These are phyloP conservation scores for Ceyx margarethae DNA, from an alignment of 2,113 vertebrate species.

Conservation along the genomic window DNA sequence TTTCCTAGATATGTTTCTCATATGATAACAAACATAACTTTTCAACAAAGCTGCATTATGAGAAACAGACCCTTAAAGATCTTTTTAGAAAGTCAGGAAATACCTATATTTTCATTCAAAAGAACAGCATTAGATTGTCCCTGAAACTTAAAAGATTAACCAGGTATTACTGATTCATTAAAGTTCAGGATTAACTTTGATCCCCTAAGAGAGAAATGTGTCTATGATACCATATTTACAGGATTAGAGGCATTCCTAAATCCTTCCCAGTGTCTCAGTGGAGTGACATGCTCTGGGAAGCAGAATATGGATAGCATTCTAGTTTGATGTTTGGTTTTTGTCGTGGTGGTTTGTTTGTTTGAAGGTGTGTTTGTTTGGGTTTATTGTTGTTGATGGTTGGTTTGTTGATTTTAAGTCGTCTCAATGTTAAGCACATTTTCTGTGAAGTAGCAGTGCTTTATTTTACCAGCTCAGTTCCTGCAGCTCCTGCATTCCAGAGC, in stretches of 20 bases:
- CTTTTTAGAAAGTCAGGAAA: not conserved
- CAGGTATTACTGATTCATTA: not conserved
- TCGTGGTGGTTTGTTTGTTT: too few species aligned
- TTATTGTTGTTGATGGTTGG: too few species aligned
- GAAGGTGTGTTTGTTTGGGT: not conserved
- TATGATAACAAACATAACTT: not conserved
- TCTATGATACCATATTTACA: not conserved
- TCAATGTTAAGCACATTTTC: not conserved
- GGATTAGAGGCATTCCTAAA: not conserved
- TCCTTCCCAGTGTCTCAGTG: not conserved
- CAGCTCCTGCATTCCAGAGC: not conserved
- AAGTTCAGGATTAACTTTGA: not conserved
- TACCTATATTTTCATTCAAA: not conserved
- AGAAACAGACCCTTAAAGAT: not conserved
- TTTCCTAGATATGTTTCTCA: not conserved
- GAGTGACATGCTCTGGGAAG: not conserved
- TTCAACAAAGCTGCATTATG: not conserved
- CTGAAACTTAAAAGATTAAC: not conserved
- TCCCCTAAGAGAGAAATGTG: not conserved
- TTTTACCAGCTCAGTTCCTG: not conserved
- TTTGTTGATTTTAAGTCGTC: not conserved
- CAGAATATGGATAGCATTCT: not conserved
- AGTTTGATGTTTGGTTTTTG: too few species aligned
- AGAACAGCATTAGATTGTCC: not conserved
- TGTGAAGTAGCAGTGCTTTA: not conserved